A percentile compares a stretch with the other conserved stretches of the same genome.
These are phyloP conservation scores for Heliothis subflexa DNA, from an alignment of 1,140 invertebrate genomes.

Conservation along the genomic window DNA sequence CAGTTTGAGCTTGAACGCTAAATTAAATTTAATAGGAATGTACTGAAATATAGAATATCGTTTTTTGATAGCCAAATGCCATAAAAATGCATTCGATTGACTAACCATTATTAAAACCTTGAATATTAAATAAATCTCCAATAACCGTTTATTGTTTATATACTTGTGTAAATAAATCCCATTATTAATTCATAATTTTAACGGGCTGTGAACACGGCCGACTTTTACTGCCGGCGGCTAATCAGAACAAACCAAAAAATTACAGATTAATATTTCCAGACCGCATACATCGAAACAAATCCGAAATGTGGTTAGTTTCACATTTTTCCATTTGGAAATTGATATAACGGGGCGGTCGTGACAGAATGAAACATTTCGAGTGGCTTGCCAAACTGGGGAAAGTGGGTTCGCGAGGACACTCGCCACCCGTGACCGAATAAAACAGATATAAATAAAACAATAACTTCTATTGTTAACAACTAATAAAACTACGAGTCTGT, in stretches of 20 bases:
- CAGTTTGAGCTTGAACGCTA: conserved; percentile 27
- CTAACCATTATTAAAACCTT: background rate
- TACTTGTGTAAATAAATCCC: background rate
- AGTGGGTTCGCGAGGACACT: conserved; percentile 68
- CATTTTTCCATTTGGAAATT: conserved; percentile 55
- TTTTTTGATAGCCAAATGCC: too few relatives aligned
- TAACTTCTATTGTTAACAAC: conserved; percentile 27
- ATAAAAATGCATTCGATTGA: too few relatives aligned
- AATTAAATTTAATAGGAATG: conserved; percentile 30
- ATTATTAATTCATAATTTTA: too few relatives aligned
- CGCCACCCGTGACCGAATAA: conserved; percentile 61
- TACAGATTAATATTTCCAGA: conserved; percentile 32
- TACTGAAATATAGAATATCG: background rate
- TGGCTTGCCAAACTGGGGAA: conserved; percentile 70
- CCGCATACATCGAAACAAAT: conserved; percentile 29
- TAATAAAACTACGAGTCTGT: conserved; percentile 16
- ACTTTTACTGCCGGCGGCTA: background rate
- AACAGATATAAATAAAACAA: conserved; percentile 25
- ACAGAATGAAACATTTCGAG: conserved; percentile 59
- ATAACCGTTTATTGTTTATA: background rate
- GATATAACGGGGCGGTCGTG: conserved; percentile 39
- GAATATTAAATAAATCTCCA: background rate
- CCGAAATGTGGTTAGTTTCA: conserved; percentile 27
- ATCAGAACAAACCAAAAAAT: conserved; percentile 6
- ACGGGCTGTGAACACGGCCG: background rate